Evolutionary conservation across 2,113 vertebrate species (phyloP).

Genomic region (Aplodontia rufa): DNA sequence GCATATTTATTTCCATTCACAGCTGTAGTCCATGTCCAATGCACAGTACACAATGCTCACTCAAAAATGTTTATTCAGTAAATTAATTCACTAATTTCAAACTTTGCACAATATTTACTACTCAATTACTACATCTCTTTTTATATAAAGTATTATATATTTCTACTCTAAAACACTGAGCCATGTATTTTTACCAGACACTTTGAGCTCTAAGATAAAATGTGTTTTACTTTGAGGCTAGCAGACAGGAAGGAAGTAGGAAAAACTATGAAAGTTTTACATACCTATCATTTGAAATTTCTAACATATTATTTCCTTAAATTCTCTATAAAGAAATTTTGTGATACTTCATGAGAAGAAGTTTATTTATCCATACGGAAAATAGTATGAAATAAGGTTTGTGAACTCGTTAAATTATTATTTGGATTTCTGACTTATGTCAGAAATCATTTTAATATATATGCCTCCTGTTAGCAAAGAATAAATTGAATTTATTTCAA

Average conservation of each 20-base stretch:
- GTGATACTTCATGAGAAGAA: background rate
- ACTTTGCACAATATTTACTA: background rate
- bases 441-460: background rate
- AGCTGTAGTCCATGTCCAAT: background rate
- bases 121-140: background rate
- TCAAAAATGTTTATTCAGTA: background rate
- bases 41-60: background rate
- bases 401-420: background rate
- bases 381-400: background rate
- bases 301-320: conserved; percentile 2
- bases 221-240: background rate
- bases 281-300: background rate
- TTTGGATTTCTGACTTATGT: background rate
- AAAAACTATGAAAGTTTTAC: background rate
- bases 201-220: background rate
- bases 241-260: background rate
- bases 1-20: background rate
- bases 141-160: background rate
- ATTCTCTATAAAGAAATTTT: background rate
- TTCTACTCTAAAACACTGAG: background rate
- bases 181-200: background rate
- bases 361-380: background rate
- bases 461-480: background rate
- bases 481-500: background rate
- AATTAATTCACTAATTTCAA: background rate